Percentiles rank a stretch among this genome's conserved stretches.
Conservation (phyloP, 2,888 invertebrate species). For the Thera britannica region DNA sequence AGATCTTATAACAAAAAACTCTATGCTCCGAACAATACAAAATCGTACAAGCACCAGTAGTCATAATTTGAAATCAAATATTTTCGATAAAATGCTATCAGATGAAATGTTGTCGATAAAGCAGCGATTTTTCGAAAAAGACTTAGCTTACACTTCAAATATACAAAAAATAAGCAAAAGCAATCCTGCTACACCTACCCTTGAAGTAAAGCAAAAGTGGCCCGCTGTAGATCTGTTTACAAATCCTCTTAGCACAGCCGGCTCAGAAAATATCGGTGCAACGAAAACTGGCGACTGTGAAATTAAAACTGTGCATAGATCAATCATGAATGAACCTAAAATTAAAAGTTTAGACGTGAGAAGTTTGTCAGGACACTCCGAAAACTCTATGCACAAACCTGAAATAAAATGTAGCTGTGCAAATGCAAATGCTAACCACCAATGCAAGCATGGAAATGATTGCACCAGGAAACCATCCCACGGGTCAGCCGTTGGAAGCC, state of each 20-base stretch:
- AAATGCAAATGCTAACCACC: conserved; percentile 27
- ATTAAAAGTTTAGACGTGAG: conserved; percentile 64
- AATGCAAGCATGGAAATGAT: conserved; percentile 29
- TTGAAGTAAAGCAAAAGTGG: conserved; percentile 67
- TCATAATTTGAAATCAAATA: conserved; percentile 61
- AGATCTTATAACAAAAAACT: conserved; percentile 38
- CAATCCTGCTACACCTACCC: conserved; percentile 55
- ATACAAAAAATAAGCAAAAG: conserved; percentile 47
- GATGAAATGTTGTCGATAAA: conserved; percentile 71
- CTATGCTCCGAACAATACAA: conserved; percentile 45
- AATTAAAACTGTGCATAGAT: conserved; percentile 17
- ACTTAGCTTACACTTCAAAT: conserved; percentile 45
- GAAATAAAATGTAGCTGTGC: conserved; percentile 34
- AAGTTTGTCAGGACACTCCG: conserved; percentile 52
- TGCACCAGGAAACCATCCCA: conserved; percentile 18
- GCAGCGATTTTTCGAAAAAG: conserved; percentile 59
- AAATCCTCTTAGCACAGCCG: conserved; percentile 32
- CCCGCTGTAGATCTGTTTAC: conserved; percentile 53
- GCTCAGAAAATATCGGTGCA: conserved; percentile 5
- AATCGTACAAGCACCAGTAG: conserved; percentile 45
- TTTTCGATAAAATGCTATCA: conserved; percentile 67
- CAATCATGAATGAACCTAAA: conserved; percentile 9
- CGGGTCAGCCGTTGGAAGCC: conserved; percentile 18
- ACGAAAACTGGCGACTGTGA: conserved; percentile 19
- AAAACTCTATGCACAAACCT: conserved; percentile 17